These are phyloP conservation scores for Parauchenoglanis ngamensis DNA, from an alignment of 2,797 vertebrate species.

Conservation along the genomic window DNA sequence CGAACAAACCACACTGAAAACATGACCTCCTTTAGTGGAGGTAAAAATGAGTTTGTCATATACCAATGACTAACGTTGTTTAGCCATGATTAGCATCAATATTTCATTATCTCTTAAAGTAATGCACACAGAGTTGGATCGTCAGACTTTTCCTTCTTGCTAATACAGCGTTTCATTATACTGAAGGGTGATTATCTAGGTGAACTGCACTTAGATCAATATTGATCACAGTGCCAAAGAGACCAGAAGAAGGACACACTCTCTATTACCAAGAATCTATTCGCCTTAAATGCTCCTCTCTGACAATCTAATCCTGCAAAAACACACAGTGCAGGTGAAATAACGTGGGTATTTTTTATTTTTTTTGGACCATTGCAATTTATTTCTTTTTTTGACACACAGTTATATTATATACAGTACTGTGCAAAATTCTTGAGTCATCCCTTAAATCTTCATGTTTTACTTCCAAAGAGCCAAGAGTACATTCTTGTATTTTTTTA, in stretches of 20 bases:
- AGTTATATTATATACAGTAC: background rate
- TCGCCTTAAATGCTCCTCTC: constrained; percentile 16
- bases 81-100: constrained; percentile 21
- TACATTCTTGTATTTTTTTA: too few species aligned
- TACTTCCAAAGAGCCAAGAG: too few species aligned
- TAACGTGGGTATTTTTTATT: background rate
- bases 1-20: too few species aligned
- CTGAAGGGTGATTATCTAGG: constrained; percentile 68
- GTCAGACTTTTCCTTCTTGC: constrained; percentile 32
- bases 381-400: background rate
- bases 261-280: constrained; percentile 27
- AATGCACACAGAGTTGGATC: background rate
- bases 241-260: constrained; percentile 18
- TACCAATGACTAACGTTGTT: background rate
- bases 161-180: constrained; percentile 73
- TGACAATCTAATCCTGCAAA: background rate
- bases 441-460: background rate
- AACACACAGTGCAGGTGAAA: background rate
- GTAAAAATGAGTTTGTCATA: background rate
- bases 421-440: background rate
- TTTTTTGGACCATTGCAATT: background rate
- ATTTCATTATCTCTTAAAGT: background rate
- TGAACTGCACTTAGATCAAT: constrained; percentile 68
- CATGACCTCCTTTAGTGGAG: too few species aligned
- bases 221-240: constrained; percentile 65